Percentiles rank a stretch among this genome's conserved stretches.
phyloP scores from a whole-genome alignment of 2,888 invertebrate genomes.

The Athalia cordata region DNA sequence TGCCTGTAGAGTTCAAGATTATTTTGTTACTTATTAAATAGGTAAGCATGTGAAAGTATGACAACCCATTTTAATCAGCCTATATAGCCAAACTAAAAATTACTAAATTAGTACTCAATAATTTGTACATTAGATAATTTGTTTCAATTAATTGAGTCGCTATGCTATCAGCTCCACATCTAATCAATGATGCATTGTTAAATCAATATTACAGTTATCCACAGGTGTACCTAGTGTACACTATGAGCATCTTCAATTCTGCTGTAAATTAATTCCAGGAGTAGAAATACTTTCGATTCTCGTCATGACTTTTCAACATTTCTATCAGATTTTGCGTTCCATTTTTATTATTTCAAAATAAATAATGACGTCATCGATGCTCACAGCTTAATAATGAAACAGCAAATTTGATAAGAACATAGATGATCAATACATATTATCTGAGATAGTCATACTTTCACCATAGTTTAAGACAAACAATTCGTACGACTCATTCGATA shows the following conservation, averaged over 20 bases:
- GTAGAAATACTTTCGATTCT: slow-evolving; percentile 3
- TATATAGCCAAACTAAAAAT: neutral
- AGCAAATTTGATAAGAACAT: slow-evolving; percentile 6
- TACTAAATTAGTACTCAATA: slow-evolving; percentile 1
- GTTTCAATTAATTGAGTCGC: slow-evolving; percentile 3
- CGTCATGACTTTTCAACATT: neutral
- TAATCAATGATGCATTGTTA: slow-evolving; percentile 37
- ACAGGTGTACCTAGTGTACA: neutral
- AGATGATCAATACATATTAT: slow-evolving; percentile 34
- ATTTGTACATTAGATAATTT: neutral
- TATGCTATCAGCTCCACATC: slow-evolving; percentile 30
- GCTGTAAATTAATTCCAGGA: neutral
- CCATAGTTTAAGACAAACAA: neutral
- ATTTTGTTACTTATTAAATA: slow-evolving; percentile 4
- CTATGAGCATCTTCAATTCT: slow-evolving; percentile 9
- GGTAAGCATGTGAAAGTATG: slow-evolving; percentile 9
- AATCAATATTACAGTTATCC: slow-evolving; percentile 36
- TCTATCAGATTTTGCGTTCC: neutral
- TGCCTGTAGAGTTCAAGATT: no score
- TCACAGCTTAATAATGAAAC: no score
- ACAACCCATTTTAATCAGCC: neutral
- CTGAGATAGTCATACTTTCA: slow-evolving; percentile 20
- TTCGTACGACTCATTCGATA: slow-evolving; percentile 9
- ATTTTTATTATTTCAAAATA: neutral
- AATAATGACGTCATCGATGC: neutral